phyloP scores from a whole-genome alignment of 1,140 invertebrate species.

The Solenopsis invicta region DNA sequence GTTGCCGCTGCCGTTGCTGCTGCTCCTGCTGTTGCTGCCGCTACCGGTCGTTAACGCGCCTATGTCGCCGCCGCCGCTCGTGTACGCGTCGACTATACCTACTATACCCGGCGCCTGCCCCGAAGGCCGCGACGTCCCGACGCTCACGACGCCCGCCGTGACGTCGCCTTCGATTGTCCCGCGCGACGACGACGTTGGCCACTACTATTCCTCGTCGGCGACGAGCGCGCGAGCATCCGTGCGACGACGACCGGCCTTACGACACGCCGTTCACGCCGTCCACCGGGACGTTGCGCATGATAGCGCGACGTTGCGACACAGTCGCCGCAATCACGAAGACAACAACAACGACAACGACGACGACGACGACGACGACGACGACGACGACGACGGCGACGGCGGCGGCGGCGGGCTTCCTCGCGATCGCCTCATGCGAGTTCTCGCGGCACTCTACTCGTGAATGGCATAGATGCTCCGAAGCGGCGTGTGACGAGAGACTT shows the following conservation, averaged over 20 bases:
- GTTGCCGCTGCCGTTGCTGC: conserved; percentile 67
- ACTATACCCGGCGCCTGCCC: conserved; percentile 81
- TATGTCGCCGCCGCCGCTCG: conserved; percentile 52
- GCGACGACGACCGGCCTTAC: conserved; percentile 7
- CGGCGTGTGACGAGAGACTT: not conserved
- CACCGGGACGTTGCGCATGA: not conserved
- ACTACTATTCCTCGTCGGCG: conserved; percentile 36
- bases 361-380: not conserved
- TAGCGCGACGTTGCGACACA: not conserved
- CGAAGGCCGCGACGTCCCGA: conserved; percentile 85
- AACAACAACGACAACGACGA: too few species aligned
- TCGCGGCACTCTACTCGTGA: not conserved
- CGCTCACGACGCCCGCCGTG: conserved; percentile 86
- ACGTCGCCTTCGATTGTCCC: conserved; percentile 76
- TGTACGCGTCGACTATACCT: conserved; percentile 69
- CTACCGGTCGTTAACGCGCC: conserved; percentile 60
- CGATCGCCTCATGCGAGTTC: not conserved
- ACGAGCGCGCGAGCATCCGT: conserved; percentile 62
- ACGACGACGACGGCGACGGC: not conserved
- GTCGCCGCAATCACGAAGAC: not conserved
- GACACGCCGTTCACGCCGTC: not conserved
- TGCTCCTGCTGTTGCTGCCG: conserved; percentile 36
- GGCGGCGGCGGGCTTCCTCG: not conserved
- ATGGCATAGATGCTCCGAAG: not conserved
- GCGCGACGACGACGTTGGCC: conserved; percentile 38